Percentiles rank a stretch among this genome's conserved stretches.
Conservation (phyloP, 2,113 vertebrate species). For the Pseudopodoces humilis region DNA sequence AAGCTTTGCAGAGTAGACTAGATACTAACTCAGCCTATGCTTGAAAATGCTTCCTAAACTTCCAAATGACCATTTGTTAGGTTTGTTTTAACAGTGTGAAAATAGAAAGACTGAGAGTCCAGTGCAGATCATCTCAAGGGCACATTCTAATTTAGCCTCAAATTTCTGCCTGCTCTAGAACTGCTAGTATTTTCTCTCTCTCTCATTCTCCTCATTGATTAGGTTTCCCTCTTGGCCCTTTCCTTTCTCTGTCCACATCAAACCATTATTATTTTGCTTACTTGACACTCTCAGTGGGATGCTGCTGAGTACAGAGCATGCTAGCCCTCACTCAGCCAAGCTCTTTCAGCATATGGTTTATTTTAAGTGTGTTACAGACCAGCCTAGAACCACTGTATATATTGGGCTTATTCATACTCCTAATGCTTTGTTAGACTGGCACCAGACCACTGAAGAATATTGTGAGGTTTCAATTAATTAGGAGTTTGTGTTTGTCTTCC, state of each 20-base stretch:
- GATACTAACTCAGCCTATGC: neutral
- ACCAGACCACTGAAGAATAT: constrained; percentile 14
- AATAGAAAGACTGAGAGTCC: neutral
- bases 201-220: neutral
- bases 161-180: neutral
- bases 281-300: constrained; percentile 51
- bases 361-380: constrained; percentile 32
- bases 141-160: neutral
- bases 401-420: neutral
- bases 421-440: constrained; percentile 34
- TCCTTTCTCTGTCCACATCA: constrained; percentile 43
- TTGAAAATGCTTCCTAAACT: neutral
- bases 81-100: neutral
- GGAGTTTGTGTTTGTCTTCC: constrained; percentile 40
- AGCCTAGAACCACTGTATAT: constrained; percentile 38
- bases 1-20: neutral
- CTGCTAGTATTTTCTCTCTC: neutral
- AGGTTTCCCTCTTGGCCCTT: neutral
- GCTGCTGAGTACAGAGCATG: neutral
- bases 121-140: neutral
- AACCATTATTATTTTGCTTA: constrained; percentile 57
- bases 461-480: constrained; percentile 52
- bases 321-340: constrained; percentile 19
- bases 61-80: neutral
- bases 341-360: constrained; percentile 39